A percentile compares a stretch with the other conserved stretches of the same genome.
Evolutionary conservation across 1,140 invertebrate species (phyloP).

Genomic region (Gonioctena quinquepunctata): DNA sequence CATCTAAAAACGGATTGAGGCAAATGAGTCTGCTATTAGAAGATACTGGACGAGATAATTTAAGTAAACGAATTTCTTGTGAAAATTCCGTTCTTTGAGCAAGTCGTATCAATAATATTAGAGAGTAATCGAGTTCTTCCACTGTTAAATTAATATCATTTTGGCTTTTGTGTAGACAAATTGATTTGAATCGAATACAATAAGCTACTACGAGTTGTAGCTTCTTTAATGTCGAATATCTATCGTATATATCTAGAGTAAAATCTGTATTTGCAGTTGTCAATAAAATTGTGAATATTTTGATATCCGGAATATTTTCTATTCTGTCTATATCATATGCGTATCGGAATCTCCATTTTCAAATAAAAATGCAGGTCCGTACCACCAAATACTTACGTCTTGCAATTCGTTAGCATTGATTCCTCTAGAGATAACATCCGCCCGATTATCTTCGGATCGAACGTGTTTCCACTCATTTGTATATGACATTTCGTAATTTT

Average conservation of each 20-base stretch:
- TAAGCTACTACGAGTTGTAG: conserved; percentile 12
- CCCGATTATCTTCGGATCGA: conserved; percentile 48
- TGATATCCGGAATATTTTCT: background rate
- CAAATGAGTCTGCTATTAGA: conserved; percentile 15
- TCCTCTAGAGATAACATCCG: conserved; percentile 47
- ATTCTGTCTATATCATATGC: background rate
- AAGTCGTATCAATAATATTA: conserved; percentile 5
- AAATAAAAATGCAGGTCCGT: conserved; percentile 21
- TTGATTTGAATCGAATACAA: conserved; percentile 17
- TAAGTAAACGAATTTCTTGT: conserved; percentile 1
- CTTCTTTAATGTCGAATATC: background rate
- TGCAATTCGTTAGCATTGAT: background rate
- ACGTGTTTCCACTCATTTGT: conserved; percentile 55
- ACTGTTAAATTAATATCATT: background rate
- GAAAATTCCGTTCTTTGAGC: conserved; percentile 2
- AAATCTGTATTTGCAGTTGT: background rate
- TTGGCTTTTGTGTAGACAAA: background rate
- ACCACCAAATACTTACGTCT: conserved; percentile 6
- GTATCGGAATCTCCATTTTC: background rate
- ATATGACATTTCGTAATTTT: conserved; percentile 43
- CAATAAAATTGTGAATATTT: background rate
- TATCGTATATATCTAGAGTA: background rate
- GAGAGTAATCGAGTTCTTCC: background rate
- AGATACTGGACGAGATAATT: background rate
- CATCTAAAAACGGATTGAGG: conserved; percentile 55